Conservation (phyloP, 2,113 vertebrate genomes). For the Pelecanus crispus region DNA sequence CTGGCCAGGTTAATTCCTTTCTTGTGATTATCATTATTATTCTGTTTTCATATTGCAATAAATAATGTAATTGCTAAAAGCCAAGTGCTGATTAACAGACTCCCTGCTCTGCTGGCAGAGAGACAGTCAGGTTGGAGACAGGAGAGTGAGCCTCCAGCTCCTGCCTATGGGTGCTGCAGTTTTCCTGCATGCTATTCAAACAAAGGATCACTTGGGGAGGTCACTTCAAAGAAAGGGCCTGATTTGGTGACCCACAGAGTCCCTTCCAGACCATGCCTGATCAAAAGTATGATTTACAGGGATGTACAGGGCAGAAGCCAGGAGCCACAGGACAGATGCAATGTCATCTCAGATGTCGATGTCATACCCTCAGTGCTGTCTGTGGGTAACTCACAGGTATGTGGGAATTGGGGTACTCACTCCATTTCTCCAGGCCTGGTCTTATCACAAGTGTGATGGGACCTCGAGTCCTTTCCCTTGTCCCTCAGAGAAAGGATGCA, state of each 20-base stretch:
- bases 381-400: rapidly evolving
- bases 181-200: background rate
- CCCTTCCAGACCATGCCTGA: background rate
- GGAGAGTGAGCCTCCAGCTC: background rate
- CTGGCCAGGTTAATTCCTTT: background rate
- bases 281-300: background rate
- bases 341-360: too few species aligned
- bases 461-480: background rate
- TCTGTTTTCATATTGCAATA: constrained; percentile 12
- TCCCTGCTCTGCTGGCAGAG: background rate
- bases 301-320: background rate
- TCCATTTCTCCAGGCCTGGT: background rate
- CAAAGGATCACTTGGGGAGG: rapidly evolving
- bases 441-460: background rate
- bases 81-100: background rate
- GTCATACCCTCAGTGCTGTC: background rate
- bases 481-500: background rate
- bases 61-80: background rate
- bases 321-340: background rate
- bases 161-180: background rate
- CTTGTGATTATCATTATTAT: background rate
- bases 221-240: background rate
- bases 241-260: background rate
- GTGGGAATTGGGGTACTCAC: rapidly evolving
- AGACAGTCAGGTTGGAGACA: background rate